Evolutionary conservation across 2,797 vertebrate species (phyloP).

Genomic region (Florisuga fusca): DNA sequence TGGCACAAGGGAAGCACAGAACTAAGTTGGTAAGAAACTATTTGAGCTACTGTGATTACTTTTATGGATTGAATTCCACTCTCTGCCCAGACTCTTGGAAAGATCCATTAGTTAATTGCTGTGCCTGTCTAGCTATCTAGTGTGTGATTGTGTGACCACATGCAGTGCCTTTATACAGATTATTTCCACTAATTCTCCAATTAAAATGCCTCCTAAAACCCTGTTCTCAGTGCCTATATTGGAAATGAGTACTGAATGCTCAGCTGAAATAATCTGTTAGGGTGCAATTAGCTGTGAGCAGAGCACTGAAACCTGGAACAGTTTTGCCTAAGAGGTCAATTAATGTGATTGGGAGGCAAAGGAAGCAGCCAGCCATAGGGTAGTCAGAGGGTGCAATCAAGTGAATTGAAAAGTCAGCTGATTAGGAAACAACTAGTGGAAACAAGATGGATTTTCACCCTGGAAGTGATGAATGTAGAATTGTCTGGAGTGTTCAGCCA

Average conservation of each 20-base stretch:
- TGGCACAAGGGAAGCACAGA: background rate
- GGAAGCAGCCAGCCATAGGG: background rate
- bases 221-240: background rate
- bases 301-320: conserved; percentile 5
- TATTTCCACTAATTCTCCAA: conserved; percentile 30
- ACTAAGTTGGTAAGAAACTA: background rate
- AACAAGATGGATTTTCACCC: conserved; percentile 24
- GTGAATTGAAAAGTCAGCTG: conserved; percentile 33
- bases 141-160: background rate
- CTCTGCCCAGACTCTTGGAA: background rate
- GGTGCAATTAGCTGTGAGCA: conserved; percentile 14
- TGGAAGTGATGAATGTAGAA: conserved; percentile 19
- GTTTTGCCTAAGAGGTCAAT: conserved; percentile 24
- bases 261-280: background rate
- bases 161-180: background rate
- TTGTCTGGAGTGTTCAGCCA: background rate
- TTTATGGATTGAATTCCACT: rapidly evolving
- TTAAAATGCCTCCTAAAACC: conserved; percentile 26
- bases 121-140: background rate
- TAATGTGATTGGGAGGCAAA: conserved; percentile 9
- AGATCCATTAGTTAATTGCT: background rate
- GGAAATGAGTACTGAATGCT: background rate
- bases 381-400: conserved; percentile 34
- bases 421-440: conserved; percentile 1
- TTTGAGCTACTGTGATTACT: background rate